Conservation (phyloP, 2,113 vertebrate genomes). For the Struthio camelus region DNA sequence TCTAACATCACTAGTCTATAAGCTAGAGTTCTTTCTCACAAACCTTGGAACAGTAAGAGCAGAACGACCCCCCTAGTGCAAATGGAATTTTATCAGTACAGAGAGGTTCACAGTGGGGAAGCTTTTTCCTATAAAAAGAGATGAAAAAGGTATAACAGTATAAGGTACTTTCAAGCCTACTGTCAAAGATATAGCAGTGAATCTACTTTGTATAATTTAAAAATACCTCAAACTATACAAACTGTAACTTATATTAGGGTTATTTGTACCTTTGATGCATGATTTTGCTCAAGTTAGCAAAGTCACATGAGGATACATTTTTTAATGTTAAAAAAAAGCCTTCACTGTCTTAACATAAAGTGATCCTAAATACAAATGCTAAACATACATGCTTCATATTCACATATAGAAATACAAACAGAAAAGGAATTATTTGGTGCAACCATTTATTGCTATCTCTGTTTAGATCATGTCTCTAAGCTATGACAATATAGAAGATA, state of each 20-base stretch:
- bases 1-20: not conserved
- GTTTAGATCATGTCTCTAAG: not conserved
- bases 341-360: not conserved
- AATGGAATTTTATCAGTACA: not conserved
- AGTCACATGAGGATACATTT: not conserved
- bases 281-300: not conserved
- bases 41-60: not conserved
- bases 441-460: not conserved
- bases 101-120: not conserved
- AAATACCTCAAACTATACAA: not conserved
- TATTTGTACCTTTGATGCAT: not conserved
- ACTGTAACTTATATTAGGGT: not conserved
- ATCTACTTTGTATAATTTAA: not conserved
- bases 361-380: not conserved
- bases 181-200: not conserved
- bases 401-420: not conserved
- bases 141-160: not conserved
- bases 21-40: not conserved
- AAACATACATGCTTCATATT: not conserved
- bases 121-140: not conserved
- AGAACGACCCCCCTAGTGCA: not conserved
- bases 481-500: not conserved
- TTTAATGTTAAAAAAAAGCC: not conserved
- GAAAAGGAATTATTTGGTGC: not conserved
- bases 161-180: not conserved